Evolutionary conservation across 1,140 invertebrate genomes (phyloP).

Genomic region (Drosophila suzukii): DNA sequence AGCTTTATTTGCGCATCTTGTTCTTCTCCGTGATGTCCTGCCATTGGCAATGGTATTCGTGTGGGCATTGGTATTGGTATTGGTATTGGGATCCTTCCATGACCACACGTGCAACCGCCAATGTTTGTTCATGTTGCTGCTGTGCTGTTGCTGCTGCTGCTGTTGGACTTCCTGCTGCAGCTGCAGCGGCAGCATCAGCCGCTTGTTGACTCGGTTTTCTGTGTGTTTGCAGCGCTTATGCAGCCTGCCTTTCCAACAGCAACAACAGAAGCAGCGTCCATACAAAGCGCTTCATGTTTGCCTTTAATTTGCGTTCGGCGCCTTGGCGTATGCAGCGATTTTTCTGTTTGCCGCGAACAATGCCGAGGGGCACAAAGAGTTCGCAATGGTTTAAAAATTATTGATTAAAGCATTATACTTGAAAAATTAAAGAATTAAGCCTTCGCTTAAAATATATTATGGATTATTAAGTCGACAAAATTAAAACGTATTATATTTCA

Average conservation of each 20-base stretch:
- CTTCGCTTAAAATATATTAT: not conserved
- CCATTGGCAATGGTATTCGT: slow-evolving; percentile 25
- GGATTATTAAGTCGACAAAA: no score
- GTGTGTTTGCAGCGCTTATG: slow-evolving; percentile 70
- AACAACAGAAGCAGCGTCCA: slow-evolving; percentile 16
- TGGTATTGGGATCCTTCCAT: slow-evolving; percentile 45
- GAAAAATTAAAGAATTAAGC: not conserved
- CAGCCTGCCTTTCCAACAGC: slow-evolving; percentile 40
- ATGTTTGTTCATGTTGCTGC: slow-evolving; percentile 50
- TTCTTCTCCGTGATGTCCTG: slow-evolving; percentile 33
- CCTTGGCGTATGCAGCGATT: slow-evolving; percentile 62
- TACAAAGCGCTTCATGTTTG: slow-evolving; percentile 60
- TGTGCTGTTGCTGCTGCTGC: slow-evolving; percentile 16
- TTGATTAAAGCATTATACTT: slow-evolving; percentile 12
- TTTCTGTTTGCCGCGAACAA: slow-evolving; percentile 57
- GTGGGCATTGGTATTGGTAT: slow-evolving; percentile 19
- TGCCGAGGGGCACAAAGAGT: slow-evolving; percentile 13
- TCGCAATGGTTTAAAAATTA: slow-evolving; percentile 24
- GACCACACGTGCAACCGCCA: slow-evolving; percentile 47
- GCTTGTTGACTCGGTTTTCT: slow-evolving; percentile 60
- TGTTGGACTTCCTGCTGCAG: slow-evolving; percentile 16
- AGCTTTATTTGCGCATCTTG: slow-evolving; percentile 68
- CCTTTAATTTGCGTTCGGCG: slow-evolving; percentile 75
- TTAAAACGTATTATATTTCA: no score
- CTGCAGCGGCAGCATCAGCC: slow-evolving; percentile 37